Evolutionary conservation across 2,113 vertebrate genomes (phyloP).

Genomic region (Lagopus leucura): DNA sequence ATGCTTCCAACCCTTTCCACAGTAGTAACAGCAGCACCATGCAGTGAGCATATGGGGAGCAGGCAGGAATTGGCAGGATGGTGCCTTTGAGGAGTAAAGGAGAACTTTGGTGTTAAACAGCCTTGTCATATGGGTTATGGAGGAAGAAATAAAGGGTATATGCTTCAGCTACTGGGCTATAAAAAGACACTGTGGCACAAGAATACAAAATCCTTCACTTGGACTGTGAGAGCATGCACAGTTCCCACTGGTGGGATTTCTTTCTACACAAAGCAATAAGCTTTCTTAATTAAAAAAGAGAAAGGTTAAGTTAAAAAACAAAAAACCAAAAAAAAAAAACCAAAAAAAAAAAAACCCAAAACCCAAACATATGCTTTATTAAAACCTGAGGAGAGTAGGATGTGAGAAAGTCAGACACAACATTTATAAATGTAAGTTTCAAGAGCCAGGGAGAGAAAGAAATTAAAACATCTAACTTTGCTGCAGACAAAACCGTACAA

Average conservation of each 20-base stretch:
- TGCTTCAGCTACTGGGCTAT: background rate
- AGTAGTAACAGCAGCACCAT: constrained; percentile 84
- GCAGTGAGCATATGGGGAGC: constrained; percentile 83
- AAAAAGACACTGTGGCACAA: background rate
- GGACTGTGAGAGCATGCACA: background rate
- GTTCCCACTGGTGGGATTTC: background rate
- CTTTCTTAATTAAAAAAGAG: background rate
- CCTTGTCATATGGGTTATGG: background rate
- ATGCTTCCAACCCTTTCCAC: constrained; percentile 88
- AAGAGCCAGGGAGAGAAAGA: background rate
- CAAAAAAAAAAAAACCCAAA: too few relatives aligned
- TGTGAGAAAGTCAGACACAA: background rate
- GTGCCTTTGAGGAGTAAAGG: constrained; percentile 80
- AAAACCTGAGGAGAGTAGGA: background rate
- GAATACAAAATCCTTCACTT: background rate
- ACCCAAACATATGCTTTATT: background rate
- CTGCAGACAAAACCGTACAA: background rate
- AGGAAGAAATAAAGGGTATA: background rate
- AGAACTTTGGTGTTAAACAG: background rate
- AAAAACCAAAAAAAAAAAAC: background rate
- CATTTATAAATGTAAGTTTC: background rate
- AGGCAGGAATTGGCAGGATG: constrained; percentile 84
- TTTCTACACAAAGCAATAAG: background rate
- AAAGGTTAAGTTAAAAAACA: background rate
- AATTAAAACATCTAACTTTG: background rate